phyloP scores from a whole-genome alignment of 2,797 vertebrate genomes.

The Ctenosaura bakeri region DNA sequence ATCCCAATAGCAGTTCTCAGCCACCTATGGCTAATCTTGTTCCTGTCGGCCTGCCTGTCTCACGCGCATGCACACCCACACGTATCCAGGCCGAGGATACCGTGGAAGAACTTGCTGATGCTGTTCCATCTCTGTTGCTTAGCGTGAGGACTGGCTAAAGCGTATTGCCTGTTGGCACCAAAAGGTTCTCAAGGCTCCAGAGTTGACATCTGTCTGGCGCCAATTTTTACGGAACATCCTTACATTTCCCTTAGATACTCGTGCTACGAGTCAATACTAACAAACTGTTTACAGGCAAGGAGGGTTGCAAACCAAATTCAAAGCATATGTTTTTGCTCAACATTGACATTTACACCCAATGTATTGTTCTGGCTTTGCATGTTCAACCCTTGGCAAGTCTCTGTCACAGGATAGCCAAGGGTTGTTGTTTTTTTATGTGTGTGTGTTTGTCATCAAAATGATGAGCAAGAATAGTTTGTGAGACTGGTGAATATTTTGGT shows the following conservation, averaged over 20 bases:
- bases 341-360: slow-evolving; percentile 47
- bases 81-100: background rate
- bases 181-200: slow-evolving; percentile 29
- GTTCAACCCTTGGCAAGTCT: slow-evolving; percentile 36
- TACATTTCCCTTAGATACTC: slow-evolving; percentile 52
- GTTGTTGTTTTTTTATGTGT: slow-evolving; percentile 52
- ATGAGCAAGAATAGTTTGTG: slow-evolving; percentile 39
- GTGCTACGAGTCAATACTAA: slow-evolving; percentile 58
- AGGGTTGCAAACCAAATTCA: slow-evolving; percentile 60
- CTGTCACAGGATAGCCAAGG: slow-evolving; percentile 41
- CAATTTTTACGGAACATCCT: slow-evolving; percentile 46
- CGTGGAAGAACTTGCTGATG: background rate
- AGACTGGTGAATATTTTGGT: slow-evolving; percentile 49
- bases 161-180: slow-evolving; percentile 44
- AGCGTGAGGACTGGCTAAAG: slow-evolving; percentile 18
- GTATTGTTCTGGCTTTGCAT: slow-evolving; percentile 42
- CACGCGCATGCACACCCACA: background rate
- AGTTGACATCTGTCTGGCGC: slow-evolving; percentile 46
- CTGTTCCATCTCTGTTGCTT: slow-evolving; percentile 10
- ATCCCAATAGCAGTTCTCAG: background rate
- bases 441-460: slow-evolving; percentile 43
- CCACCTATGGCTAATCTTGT: background rate
- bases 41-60: background rate
- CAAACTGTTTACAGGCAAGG: slow-evolving; percentile 66
- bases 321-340: slow-evolving; percentile 56